Percentiles rank a stretch among this genome's conserved stretches.
phyloP scores from a whole-genome alignment of 2,888 invertebrate species.

The Plemyria rubiginata region DNA sequence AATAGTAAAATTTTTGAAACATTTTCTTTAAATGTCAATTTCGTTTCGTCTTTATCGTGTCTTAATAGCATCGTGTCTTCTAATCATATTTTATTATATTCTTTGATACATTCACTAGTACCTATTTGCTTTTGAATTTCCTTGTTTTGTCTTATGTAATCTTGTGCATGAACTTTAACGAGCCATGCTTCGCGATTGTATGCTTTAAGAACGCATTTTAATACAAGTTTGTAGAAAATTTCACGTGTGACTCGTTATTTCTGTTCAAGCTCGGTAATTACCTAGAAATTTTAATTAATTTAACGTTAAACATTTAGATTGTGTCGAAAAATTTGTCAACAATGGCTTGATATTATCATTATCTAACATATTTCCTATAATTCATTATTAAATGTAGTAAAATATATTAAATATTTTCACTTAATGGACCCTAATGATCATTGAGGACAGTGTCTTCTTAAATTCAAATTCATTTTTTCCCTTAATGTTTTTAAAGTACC shows the following conservation, averaged over 20 bases:
- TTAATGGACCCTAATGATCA: too few species aligned
- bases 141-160: conserved; percentile 55
- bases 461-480: too few species aligned
- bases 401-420: neutral
- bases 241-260: neutral
- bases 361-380: neutral
- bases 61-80: conserved; percentile 38
- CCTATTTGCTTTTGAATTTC: conserved; percentile 47
- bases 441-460: too few species aligned
- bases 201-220: conserved; percentile 29
- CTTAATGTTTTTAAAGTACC: too few species aligned
- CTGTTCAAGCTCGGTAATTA: conserved; percentile 30
- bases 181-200: conserved; percentile 37
- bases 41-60: conserved; percentile 28
- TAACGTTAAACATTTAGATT: neutral
- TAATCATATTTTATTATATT: conserved; percentile 39
- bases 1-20: too few species aligned
- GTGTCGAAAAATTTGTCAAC: neutral
- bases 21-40: too few species aligned
- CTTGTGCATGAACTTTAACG: conserved; percentile 47
- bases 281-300: conserved; percentile 52
- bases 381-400: neutral
- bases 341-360: conserved; percentile 8
- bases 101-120: conserved; percentile 50
- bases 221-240: neutral